Conservation (phyloP, 1,140 invertebrate genomes). For the Ostrea denselamellosa region DNA sequence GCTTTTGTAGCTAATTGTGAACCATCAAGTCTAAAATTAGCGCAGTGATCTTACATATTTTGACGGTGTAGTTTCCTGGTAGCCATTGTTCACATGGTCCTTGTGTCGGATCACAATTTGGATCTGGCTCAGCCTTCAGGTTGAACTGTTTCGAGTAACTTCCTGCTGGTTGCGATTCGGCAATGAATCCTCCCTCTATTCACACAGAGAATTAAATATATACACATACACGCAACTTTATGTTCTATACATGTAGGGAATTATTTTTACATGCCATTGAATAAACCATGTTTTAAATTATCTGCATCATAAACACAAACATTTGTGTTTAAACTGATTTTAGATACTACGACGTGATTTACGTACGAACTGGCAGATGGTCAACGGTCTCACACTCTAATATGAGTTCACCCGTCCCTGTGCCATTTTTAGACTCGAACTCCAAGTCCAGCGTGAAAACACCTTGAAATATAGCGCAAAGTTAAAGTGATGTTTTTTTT, state of each 20-base stretch:
- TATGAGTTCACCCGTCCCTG: conserved; percentile 73
- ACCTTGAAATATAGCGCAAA: conserved; percentile 47
- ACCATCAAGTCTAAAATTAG: neutral
- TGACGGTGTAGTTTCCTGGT: conserved; percentile 73
- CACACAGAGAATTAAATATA: no score
- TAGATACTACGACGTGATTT: no score
- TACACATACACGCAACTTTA: no score
- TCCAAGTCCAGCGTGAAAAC: conserved; percentile 58
- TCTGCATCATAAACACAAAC: no score
- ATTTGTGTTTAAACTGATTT: no score
- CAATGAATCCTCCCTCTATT: conserved; percentile 67
- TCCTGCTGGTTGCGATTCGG: conserved; percentile 64
- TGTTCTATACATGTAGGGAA: no score
- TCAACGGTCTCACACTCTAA: conserved; percentile 71
- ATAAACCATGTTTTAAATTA: no score
- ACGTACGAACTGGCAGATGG: conserved; percentile 71
- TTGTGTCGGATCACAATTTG: conserved; percentile 75
- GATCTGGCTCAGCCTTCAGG: conserved; percentile 72
- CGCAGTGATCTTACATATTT: conserved; percentile 66
- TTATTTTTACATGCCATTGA: no score
- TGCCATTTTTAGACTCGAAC: conserved; percentile 71
- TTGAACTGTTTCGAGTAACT: conserved; percentile 62
- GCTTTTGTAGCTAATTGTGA: neutral
- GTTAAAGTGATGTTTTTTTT: neutral
- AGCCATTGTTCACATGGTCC: conserved; percentile 75